These are phyloP conservation scores for Xenopus borealis DNA, from an alignment of 2,113 vertebrate species.

Conservation along the genomic window DNA sequence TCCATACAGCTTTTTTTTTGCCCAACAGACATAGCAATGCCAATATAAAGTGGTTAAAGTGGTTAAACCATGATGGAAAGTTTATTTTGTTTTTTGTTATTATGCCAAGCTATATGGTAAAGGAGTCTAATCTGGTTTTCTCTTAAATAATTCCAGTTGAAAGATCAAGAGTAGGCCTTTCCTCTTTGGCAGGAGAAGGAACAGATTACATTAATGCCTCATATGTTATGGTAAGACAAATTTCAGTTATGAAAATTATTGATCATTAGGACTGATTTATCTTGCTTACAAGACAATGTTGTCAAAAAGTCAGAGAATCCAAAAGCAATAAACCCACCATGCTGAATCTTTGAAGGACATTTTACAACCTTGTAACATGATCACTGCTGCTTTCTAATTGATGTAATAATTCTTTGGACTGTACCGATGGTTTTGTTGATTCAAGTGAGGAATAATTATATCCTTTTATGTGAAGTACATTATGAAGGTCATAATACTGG, in stretches of 20 bases:
- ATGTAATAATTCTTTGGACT: neutral
- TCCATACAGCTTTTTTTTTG: too few relatives aligned
- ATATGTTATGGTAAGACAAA: conserved; percentile 75
- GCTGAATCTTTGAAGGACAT: neutral
- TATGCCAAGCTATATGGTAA: too few relatives aligned
- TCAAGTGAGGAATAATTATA: neutral
- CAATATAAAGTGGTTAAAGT: too few relatives aligned
- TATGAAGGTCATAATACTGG: conserved; percentile 14
- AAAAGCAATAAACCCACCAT: too few relatives aligned
- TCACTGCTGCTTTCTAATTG: neutral
- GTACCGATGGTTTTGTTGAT: neutral
- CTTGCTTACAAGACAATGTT: neutral
- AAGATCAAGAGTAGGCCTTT: conserved; percentile 80
- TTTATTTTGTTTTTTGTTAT: too few relatives aligned
- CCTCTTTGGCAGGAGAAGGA: conserved; percentile 70
- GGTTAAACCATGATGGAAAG: too few relatives aligned
- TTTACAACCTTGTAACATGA: neutral
- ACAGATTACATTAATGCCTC: conserved; percentile 93
- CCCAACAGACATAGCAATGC: too few relatives aligned
- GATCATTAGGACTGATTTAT: neutral
- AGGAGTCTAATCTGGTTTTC: too few relatives aligned
- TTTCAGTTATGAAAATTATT: neutral
- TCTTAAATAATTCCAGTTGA: conserved; percentile 69
- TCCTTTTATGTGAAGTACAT: neutral
- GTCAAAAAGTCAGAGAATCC: neutral